Base-by-base conservation (phyloP, 1,140 invertebrate species). In the Semibalanus balanoides region DNA sequence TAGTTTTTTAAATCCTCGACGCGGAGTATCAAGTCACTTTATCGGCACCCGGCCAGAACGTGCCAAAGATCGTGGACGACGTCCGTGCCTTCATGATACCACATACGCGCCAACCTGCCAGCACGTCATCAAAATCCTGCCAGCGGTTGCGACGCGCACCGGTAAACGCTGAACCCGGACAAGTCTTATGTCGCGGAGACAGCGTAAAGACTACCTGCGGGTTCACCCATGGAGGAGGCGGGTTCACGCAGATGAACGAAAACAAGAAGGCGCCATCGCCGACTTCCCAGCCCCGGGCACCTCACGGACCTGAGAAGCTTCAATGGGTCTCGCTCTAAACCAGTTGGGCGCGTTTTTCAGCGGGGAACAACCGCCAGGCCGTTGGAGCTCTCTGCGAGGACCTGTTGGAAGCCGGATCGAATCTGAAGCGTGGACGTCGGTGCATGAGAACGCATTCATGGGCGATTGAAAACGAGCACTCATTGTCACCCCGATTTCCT, bases 1-100 rank as follows among this genome's bases (percentile, higher is more conserved):
- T n/a, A n/a, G n/a, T n/a, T n/a, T n/a, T n/a, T n/a, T n/a, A n/a
- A n/a, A n/a, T n/a, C n/a, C n/a, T n/a, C n/a, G n/a, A n/a, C n/a
- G n/a, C n/a, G n/a, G n/a, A n/a, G n/a, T n/a, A n/a, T n/a, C n/a
- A n/a, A n/a, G n/a, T n/a, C n/a, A n/a, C 75, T 28, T 71, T 79
- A 27, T 64, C 74, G 11, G 78, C n/a, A 27, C 79, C 28, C 72
- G 73, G 0, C 40, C n/a, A n/a, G 78, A 31, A 75, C 76, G 22
- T 30, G 75, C n/a, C n/a, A 64, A 80, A 78, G 31, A 78, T 80
- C 17, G 79, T 80, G 28, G 78, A 79, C 35, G 79, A 80, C 72
- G 73, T 80, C 28, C 31, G 80, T 17, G 75, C 75, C n/a, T n/a
- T 17, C 76, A 74, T 70, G 74, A 78, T 43, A 51, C 69, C 19